Conservation (phyloP, 2,888 invertebrate genomes). For the Crossocerus cetratus region DNA sequence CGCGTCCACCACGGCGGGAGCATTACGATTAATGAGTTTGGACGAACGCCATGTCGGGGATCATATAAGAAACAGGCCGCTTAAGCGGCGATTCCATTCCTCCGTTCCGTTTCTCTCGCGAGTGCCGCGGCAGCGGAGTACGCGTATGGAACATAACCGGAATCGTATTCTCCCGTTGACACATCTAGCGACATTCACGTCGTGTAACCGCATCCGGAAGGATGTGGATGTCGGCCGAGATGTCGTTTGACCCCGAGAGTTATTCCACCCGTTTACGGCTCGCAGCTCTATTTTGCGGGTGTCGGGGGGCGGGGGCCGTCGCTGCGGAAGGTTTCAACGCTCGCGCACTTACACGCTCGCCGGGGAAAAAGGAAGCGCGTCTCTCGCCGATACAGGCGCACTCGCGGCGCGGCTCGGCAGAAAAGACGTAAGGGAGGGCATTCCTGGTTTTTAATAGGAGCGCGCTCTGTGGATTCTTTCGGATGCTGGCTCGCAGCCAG, state of each 20-base stretch:
- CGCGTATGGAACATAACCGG: slow-evolving; percentile 2
- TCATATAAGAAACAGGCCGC: slow-evolving; percentile 60
- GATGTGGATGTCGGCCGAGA: too few species aligned
- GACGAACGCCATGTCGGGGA: slow-evolving; percentile 63
- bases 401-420: slow-evolving; percentile 5
- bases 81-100: slow-evolving; percentile 63
- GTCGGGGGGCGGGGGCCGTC: neutral
- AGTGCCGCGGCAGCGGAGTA: slow-evolving; percentile 2
- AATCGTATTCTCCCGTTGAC: neutral
- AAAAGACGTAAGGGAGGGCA: slow-evolving; percentile 60
- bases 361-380: neutral
- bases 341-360: neutral
- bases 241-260: neutral
- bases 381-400: too few species aligned
- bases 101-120: slow-evolving; percentile 47
- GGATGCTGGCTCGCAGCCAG: slow-evolving; percentile 65
- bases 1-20: slow-evolving; percentile 28
- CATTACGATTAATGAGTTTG: slow-evolving; percentile 69
- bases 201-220: too few species aligned
- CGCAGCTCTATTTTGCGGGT: slow-evolving; percentile 4
- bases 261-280: neutral
- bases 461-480: slow-evolving; percentile 57
- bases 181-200: neutral
- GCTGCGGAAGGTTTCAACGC: neutral
- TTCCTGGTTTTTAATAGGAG: slow-evolving; percentile 66